Evolutionary conservation across 2,797 vertebrate species (phyloP).

Genomic region (Myripristis jacobus): DNA sequence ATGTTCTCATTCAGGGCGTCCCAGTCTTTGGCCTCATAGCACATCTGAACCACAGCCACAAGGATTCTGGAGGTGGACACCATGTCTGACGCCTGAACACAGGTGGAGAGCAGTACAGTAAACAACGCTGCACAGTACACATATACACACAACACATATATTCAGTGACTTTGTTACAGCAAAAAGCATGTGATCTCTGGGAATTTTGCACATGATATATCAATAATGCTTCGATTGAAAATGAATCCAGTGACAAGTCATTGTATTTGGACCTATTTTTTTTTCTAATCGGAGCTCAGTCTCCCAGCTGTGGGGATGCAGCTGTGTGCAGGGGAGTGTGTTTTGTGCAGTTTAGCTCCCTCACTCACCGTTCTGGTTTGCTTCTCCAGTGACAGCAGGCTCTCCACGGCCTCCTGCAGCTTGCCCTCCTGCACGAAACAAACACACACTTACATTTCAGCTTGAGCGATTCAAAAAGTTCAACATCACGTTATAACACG

Average conservation of each 20-base stretch:
- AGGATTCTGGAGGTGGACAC: conserved; percentile 96
- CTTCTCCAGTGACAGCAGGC: conserved; percentile 95
- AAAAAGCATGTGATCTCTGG: not conserved
- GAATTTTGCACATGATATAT: not conserved
- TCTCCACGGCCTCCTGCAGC: conserved; percentile 97
- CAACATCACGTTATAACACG: no score
- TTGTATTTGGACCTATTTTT: not conserved
- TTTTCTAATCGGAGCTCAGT: no score
- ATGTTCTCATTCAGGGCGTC: conserved; percentile 98
- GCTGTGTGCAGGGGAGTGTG: not conserved
- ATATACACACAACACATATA: not conserved
- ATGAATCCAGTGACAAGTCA: not conserved
- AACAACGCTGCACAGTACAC: not conserved
- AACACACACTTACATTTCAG: not conserved
- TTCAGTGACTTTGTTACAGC: not conserved
- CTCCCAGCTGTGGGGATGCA: not conserved
- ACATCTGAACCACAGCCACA: conserved; percentile 97
- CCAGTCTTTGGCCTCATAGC: conserved; percentile 96
- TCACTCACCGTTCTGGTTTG: conserved; percentile 95
- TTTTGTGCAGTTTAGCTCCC: not conserved
- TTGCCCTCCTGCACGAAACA: conserved; percentile 90
- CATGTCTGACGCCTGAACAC: conserved; percentile 94
- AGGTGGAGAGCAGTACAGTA: not conserved
- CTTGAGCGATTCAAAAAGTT: no score
- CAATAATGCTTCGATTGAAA: not conserved